Conservation (phyloP, 2,888 invertebrate genomes). For the Vanessa cardui region DNA sequence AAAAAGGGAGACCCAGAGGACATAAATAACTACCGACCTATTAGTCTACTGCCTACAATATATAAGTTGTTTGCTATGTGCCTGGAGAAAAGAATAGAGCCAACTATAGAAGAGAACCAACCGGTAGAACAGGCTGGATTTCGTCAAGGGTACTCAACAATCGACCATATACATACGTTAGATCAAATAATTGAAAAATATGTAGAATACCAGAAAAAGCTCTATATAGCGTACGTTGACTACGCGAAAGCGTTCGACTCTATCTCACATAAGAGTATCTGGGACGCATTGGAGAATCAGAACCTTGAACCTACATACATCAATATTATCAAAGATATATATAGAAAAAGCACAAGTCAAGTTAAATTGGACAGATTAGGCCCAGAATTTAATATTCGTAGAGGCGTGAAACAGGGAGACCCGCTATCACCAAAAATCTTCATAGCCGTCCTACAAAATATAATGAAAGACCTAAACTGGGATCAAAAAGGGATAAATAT, state of each 20-base stretch:
- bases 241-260: background rate
- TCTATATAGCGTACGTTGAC: background rate
- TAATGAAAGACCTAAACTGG: conserved; percentile 15
- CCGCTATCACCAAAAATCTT: conserved; percentile 12
- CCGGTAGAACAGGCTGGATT: too few species aligned
- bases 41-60: conserved; percentile 30
- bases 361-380: background rate
- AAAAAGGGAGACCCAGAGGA: conserved; percentile 14
- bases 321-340: background rate
- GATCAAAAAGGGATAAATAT: conserved; percentile 25
- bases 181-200: too few species aligned
- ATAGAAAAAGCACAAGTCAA: background rate
- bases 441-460: conserved; percentile 9
- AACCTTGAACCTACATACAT: background rate
- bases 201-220: background rate
- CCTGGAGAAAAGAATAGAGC: conserved; percentile 29
- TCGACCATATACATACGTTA: too few species aligned
- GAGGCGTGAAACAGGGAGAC: conserved; percentile 15
- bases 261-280: background rate
- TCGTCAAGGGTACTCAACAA: background rate
- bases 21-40: conserved; percentile 33
- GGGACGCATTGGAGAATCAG: background rate
- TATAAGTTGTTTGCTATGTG: conserved; percentile 37
- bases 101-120: conserved; percentile 22
- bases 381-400: conserved; percentile 3